Percentiles rank a stretch among this genome's conserved stretches.
phyloP scores from a whole-genome alignment of 1,140 invertebrate genomes.

The Plectrocnemia conspersa region DNA sequence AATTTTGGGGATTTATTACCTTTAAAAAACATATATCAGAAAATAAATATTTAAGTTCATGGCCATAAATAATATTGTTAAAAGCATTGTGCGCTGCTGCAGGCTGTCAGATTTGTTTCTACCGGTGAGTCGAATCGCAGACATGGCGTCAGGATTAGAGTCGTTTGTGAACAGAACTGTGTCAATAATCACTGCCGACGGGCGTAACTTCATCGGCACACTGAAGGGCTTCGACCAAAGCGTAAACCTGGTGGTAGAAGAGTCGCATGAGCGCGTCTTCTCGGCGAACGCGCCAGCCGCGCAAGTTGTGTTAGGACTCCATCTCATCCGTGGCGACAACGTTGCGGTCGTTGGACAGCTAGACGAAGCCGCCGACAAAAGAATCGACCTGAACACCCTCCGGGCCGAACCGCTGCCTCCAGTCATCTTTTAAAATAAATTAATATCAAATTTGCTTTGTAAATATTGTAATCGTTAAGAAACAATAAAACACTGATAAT shows the following conservation, averaged over 20 bases:
- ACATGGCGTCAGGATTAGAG: conserved; percentile 78
- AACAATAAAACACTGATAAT: too few species aligned
- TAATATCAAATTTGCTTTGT: too few species aligned
- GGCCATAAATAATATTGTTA: neutral
- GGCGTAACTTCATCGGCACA: conserved; percentile 89
- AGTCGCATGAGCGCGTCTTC: conserved; percentile 96
- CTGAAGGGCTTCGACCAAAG: conserved; percentile 90
- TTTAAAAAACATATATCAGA: neutral
- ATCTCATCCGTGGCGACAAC: conserved; percentile 97
- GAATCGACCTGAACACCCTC: conserved; percentile 78
- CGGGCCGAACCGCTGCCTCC: conserved; percentile 76
- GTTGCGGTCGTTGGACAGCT: conserved; percentile 91
- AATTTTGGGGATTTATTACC: neutral
- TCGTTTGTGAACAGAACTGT: conserved; percentile 87
- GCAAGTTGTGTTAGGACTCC: conserved; percentile 92
- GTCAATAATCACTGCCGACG: conserved; percentile 91
- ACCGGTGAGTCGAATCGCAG: conserved; percentile 1
- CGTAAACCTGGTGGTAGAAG: conserved; percentile 95
- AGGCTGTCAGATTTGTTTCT: neutral
- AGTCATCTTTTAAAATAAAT: conserved; percentile 7
- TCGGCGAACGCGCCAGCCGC: conserved; percentile 88
- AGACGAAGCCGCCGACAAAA: conserved; percentile 84
- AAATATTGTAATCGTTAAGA: too few species aligned
- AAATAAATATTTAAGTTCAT: neutral
- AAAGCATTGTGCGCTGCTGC: neutral